Conservation (phyloP, 2,888 invertebrate genomes). For the Apamea epomidion region DNA sequence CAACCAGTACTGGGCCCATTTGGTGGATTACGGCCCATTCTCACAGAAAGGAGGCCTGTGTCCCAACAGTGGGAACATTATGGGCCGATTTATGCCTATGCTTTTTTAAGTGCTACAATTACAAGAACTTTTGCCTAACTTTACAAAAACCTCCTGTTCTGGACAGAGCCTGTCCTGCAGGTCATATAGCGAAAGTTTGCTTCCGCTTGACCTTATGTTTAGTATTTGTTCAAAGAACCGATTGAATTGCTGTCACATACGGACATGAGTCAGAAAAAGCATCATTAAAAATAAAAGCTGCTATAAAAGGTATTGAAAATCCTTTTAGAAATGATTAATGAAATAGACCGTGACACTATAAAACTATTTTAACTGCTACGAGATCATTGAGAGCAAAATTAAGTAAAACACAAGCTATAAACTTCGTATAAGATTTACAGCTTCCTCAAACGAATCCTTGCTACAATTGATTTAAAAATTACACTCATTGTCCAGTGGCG, state of each 20-base stretch:
- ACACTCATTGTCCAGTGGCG: slow-evolving; percentile 72
- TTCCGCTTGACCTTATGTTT: not conserved
- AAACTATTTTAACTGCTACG: slow-evolving; percentile 23
- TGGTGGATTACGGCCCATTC: not conserved
- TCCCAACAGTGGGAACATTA: not conserved
- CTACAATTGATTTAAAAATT: slow-evolving; percentile 66
- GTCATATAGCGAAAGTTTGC: not conserved
- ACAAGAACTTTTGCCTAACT: not conserved
- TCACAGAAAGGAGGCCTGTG: not conserved
- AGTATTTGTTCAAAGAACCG: not conserved
- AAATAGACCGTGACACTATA: slow-evolving; percentile 18
- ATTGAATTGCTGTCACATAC: not conserved
- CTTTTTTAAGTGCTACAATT: not conserved
- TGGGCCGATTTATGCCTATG: not conserved
- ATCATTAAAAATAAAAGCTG: not conserved
- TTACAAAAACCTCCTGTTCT: not conserved
- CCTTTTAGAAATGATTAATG: not conserved
- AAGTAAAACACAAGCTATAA: slow-evolving; percentile 47
- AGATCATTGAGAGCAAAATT: slow-evolving; percentile 52
- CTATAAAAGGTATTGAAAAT: not conserved
- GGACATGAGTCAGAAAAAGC: not conserved
- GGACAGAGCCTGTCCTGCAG: not conserved
- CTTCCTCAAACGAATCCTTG: slow-evolving; percentile 55
- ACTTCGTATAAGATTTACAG: slow-evolving; percentile 56
- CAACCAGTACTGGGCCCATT: not conserved